These are phyloP conservation scores for Polyploca ridens DNA, from an alignment of 2,888 invertebrate genomes.

Conservation along the genomic window DNA sequence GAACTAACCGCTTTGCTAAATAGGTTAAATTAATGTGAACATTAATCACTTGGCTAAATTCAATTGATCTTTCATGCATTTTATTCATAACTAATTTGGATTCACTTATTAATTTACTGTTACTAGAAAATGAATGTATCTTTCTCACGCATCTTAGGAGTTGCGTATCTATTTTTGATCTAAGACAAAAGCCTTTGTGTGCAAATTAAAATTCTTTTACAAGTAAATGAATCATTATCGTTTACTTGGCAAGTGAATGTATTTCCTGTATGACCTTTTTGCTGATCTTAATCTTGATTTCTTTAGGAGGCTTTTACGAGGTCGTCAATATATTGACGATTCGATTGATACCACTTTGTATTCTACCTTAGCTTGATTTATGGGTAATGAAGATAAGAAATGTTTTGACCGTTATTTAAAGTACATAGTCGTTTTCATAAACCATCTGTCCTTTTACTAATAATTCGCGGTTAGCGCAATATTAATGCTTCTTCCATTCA, in stretches of 20 bases:
- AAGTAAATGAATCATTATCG: slow-evolving; percentile 34
- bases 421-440: no score
- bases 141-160: no score
- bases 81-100: not conserved
- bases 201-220: slow-evolving; percentile 29
- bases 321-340: not conserved
- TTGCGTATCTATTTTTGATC: not conserved
- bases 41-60: slow-evolving; percentile 6
- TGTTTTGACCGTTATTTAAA: no score
- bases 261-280: slow-evolving; percentile 15
- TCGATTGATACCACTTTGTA: not conserved
- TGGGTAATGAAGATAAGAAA: no score
- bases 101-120: no score
- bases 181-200: slow-evolving; percentile 32
- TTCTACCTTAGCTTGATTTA: not conserved
- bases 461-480: no score
- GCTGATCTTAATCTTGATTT: slow-evolving; percentile 15
- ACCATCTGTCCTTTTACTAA: no score
- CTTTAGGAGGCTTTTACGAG: slow-evolving; percentile 10
- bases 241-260: slow-evolving; percentile 34
- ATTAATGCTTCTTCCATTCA: no score
- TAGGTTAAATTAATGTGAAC: not conserved
- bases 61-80: not conserved
- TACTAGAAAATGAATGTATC: no score
- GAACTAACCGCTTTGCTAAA: slow-evolving; percentile 2